Conservation (phyloP, 2,888 invertebrate species). For the Pollenia amentaria region DNA sequence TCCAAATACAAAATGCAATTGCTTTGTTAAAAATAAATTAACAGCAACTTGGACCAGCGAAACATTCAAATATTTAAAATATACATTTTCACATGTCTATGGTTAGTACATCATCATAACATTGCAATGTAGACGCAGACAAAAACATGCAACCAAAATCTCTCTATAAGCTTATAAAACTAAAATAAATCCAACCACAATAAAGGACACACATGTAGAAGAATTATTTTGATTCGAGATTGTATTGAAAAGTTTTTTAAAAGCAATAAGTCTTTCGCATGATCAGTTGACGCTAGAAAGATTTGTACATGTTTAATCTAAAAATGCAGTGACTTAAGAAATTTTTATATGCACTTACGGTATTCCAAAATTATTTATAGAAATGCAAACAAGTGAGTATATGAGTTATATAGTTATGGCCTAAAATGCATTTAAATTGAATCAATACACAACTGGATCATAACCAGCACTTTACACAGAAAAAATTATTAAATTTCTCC, state of each 20-base stretch:
- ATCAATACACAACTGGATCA: too few species aligned
- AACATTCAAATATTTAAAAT: constrained; percentile 41
- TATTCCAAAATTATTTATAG: too few species aligned
- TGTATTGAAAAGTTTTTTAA: background rate
- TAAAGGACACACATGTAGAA: constrained; percentile 40
- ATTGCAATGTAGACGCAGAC: constrained; percentile 11
- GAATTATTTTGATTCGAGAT: background rate
- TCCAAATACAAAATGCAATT: constrained; percentile 33
- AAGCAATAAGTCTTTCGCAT: background rate
- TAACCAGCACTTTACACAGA: too few species aligned
- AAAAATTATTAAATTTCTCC: too few species aligned
- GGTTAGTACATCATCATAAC: constrained; percentile 50
- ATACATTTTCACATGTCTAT: constrained; percentile 32
- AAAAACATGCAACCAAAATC: constrained; percentile 54
- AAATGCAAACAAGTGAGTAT: too few species aligned
- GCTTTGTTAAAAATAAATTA: constrained; percentile 58
- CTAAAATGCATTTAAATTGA: too few species aligned
- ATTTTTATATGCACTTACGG: too few species aligned
- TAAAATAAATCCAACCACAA: constrained; percentile 3
- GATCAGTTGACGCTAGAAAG: too few species aligned
- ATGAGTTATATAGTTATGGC: too few species aligned
- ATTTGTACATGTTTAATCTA: too few species aligned
- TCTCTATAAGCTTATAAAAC: constrained; percentile 31
- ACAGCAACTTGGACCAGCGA: constrained; percentile 20
- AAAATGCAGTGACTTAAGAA: too few species aligned